Percentiles rank a stretch among this genome's conserved stretches.
phyloP scores from a whole-genome alignment of 53 echinoderm and acorn worm genomes.

The Temnopleurus reevesii region DNA sequence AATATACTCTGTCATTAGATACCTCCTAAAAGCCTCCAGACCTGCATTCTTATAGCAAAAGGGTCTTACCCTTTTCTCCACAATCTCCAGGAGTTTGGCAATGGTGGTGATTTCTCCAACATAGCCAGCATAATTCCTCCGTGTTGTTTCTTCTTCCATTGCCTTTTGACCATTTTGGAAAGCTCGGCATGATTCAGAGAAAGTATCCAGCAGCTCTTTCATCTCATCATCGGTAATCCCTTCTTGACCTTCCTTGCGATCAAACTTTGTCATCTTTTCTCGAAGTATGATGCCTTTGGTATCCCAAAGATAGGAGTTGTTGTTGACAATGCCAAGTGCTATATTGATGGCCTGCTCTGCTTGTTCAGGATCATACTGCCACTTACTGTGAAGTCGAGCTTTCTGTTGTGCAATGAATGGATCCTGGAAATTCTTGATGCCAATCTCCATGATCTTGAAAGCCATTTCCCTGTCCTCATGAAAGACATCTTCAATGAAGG shows the following conservation, averaged over 20 bases:
- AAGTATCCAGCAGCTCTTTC: neutral
- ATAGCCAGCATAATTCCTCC: conserved; percentile 39
- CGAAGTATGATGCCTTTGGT: conserved; percentile 68
- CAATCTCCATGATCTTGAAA: conserved; percentile 48
- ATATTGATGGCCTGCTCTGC: conserved; percentile 60
- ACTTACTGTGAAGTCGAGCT: conserved; percentile 43
- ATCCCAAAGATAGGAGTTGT: conserved; percentile 68
- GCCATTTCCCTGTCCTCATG: conserved; percentile 40
- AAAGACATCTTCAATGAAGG: conserved; percentile 64
- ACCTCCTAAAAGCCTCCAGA: neutral
- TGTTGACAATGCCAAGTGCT: conserved; percentile 29
- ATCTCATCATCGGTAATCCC: neutral
- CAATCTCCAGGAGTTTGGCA: conserved; percentile 9
- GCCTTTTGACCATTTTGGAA: conserved; percentile 40
- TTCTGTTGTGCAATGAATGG: conserved; percentile 62
- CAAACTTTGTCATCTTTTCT: conserved; percentile 44
- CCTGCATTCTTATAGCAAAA: neutral
- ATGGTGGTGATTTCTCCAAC: neutral
- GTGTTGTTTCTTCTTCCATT: neutral
- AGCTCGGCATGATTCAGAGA: neutral
- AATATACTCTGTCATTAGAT: conserved; percentile 29
- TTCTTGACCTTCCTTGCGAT: neutral
- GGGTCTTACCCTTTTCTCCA: conserved; percentile 36
- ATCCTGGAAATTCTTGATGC: conserved; percentile 49
- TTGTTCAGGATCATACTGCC: neutral